phyloP scores from a whole-genome alignment of 2,797 vertebrate species.

The Podarcis lilfordi region DNA sequence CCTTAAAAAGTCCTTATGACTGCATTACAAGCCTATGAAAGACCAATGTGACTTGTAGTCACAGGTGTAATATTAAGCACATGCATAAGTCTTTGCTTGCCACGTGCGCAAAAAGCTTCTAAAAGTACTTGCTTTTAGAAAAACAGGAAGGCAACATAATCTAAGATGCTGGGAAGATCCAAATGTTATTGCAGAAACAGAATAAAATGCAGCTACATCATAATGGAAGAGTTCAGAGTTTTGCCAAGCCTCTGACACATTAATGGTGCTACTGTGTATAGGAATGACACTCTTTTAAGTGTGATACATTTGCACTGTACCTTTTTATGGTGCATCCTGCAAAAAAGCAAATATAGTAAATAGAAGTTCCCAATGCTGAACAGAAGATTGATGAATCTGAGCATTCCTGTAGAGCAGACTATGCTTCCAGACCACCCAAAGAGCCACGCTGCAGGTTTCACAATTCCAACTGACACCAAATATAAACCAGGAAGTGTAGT shows the following conservation, averaged over 20 bases:
- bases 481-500: conserved; percentile 95
- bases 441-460: conserved; percentile 90
- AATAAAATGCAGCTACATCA: rapidly evolving
- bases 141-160: not conserved
- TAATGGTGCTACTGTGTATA: not conserved
- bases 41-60: not conserved
- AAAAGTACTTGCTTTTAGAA: not conserved
- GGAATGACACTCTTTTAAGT: not conserved
- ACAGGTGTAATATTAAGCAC: not conserved
- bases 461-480: conserved; percentile 88
- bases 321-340: conserved; percentile 88
- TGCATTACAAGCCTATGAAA: not conserved
- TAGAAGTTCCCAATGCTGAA: conserved; percentile 95
- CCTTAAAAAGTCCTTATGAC: not conserved
- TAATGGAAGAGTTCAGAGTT: not conserved
- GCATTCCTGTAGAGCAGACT: conserved; percentile 91
- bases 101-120: not conserved
- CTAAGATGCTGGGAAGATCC: not conserved
- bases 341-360: conserved; percentile 88
- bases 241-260: not conserved
- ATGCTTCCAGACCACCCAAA: conserved; percentile 84
- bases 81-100: not conserved
- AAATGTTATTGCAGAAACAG: not conserved
- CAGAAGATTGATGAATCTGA: conserved; percentile 94
- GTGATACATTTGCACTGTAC: conserved; percentile 68